phyloP scores from a whole-genome alignment of 2,113 vertebrate genomes.

The Cyprinus carpio region DNA sequence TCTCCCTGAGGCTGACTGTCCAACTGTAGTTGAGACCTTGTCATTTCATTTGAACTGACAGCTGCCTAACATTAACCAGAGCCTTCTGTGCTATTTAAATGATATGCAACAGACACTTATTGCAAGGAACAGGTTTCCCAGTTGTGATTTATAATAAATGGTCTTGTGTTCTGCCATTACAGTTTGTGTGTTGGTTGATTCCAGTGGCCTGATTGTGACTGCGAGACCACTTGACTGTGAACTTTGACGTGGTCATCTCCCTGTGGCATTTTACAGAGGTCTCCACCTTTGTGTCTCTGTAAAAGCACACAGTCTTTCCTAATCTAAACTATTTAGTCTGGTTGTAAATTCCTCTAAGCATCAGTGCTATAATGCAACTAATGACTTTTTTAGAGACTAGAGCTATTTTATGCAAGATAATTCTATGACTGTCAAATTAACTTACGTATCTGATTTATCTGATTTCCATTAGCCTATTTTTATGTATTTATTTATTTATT shows the following conservation, averaged over 20 bases:
- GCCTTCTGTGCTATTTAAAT: constrained; percentile 14
- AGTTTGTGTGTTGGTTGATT: constrained; percentile 48
- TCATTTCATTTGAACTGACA: constrained; percentile 33
- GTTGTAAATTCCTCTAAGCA: constrained; percentile 25
- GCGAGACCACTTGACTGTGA: constrained; percentile 49
- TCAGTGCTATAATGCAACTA: constrained; percentile 15
- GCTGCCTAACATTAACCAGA: constrained; percentile 32
- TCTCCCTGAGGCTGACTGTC: constrained; percentile 15
- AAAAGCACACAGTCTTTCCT: constrained; percentile 58
- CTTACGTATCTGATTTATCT: too few relatives aligned
- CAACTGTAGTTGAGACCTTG: constrained; percentile 12
- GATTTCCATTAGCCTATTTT: too few relatives aligned
- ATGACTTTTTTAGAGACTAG: neutral
- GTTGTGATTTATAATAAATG: constrained; percentile 24
- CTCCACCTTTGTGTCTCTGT: constrained; percentile 47
- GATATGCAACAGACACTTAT: neutral
- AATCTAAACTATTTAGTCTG: constrained; percentile 73
- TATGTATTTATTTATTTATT: too few relatives aligned
- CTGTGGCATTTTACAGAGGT: constrained; percentile 12
- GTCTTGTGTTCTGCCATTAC: constrained; percentile 38
- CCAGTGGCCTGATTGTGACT: constrained; percentile 29
- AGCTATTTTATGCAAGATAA: constrained; percentile 30
- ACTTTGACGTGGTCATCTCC: constrained; percentile 42
- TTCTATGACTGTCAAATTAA: too few relatives aligned
- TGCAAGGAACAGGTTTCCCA: constrained; percentile 20